Evolutionary conservation across 2,113 vertebrate species (phyloP).

Genomic region (Chaetodon trifascialis): DNA sequence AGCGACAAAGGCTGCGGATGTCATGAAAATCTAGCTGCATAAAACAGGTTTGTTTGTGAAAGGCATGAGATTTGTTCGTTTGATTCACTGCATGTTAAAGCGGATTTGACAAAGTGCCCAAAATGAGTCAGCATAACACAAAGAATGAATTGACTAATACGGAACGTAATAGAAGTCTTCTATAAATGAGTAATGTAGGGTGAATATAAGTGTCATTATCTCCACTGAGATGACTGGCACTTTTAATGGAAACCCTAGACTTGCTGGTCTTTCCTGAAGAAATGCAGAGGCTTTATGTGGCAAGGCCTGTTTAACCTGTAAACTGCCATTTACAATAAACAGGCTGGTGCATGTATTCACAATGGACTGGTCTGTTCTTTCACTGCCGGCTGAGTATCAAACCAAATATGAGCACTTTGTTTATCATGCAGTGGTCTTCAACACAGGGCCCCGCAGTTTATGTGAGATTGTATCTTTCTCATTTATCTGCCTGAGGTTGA

Average conservation of each 20-base stretch:
- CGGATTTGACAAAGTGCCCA: neutral
- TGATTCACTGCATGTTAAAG: slow-evolving; percentile 3
- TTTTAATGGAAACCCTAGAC: slow-evolving; percentile 16
- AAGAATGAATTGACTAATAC: neutral
- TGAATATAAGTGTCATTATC: neutral
- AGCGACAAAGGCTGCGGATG: neutral
- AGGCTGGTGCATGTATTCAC: slow-evolving; percentile 9
- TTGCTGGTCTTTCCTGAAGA: slow-evolving; percentile 1
- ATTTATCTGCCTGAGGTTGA: neutral
- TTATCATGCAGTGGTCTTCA: neutral
- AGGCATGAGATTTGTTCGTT: neutral
- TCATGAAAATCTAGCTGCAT: neutral
- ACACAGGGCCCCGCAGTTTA: neutral
- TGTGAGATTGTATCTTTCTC: neutral
- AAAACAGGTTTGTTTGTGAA: neutral
- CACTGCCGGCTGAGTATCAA: neutral
- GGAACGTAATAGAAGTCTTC: neutral
- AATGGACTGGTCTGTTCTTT: neutral
- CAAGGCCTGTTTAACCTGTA: slow-evolving; percentile 55
- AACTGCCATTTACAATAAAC: slow-evolving; percentile 46
- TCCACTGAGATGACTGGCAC: neutral
- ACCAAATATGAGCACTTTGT: neutral
- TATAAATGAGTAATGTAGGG: neutral
- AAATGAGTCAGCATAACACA: neutral
- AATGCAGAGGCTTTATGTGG: slow-evolving; percentile 13